Base-by-base conservation (phyloP, 37 sponge, comb jelly and placozoan genomes). In the Beroe forskalii region DNA sequence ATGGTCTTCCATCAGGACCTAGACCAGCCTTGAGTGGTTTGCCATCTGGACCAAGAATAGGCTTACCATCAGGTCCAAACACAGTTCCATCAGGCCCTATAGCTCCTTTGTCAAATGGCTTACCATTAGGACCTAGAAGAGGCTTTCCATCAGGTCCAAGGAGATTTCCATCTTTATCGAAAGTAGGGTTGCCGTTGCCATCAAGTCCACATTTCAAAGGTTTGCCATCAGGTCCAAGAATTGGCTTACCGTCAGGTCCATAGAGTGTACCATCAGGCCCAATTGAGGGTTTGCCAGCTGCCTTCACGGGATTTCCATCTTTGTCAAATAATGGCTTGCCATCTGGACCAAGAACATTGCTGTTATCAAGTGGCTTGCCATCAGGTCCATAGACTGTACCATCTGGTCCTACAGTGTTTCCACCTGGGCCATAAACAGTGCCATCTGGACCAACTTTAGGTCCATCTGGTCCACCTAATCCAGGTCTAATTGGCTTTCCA, bases 371-470 rank as follows among this genome's bases (percentile, higher is more conserved):
- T n/a, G 75, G 86, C 30, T 80, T 80, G 20, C 86, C 86, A 25
- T 80, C 86, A 80, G 86, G 86, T 42, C 86, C 86, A 41, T 80
- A 80, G 2, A 80, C 30, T 3, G 86, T 80, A 25, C 86, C 86
- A 80, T 80, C 86, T 9, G 86, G 86, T 17, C 86, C 86, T n/a
- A 80, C 35, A 9, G 44, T 80, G 55, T 80, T 80, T 72, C 75
- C 75, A n/a, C 86, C 86, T 20, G 86, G 86, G 9, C 48, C 86
- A 80, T 42, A 80, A 1, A 80, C 86, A 23, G 86, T 80, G 4
- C 86, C 86, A 44, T 80, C 86, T 41, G 86, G 86, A 4, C 86
- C 86, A 80, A 80, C 86, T 17, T 41, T 80, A n/a, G 86, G 86
- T 40, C 86, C 86, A 19, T 19, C 27, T 1, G 24, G 23, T 2